Evolutionary conservation across 2,113 vertebrate species (phyloP).

Genomic region (Prochilodus magdalenae): DNA sequence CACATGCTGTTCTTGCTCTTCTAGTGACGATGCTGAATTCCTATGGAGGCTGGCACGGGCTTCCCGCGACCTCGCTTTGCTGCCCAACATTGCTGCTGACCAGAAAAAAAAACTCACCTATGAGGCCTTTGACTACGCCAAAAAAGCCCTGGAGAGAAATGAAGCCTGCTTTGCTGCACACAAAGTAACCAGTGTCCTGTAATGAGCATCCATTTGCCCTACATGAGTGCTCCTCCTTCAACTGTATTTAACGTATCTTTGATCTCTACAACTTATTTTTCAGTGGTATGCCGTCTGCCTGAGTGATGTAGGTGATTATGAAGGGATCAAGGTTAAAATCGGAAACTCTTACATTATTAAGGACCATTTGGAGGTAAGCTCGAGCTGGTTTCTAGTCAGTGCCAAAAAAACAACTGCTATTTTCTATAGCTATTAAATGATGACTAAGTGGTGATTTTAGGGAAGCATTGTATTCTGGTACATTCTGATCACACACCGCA

Average conservation of each 20-base stretch:
- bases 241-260: neutral
- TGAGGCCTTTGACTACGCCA: conserved; percentile 84
- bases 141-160: conserved; percentile 86
- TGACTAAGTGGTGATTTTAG: too few relatives aligned
- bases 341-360: conserved; percentile 89
- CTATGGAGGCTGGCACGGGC: conserved; percentile 92
- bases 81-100: conserved; percentile 71
- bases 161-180: conserved; percentile 85
- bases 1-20: conserved; percentile 29
- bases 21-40: conserved; percentile 86
- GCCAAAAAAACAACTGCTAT: neutral
- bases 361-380: conserved; percentile 91
- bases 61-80: conserved; percentile 82
- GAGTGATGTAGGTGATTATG: conserved; percentile 91
- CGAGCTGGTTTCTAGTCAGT: too few relatives aligned
- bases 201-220: neutral
- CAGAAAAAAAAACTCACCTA: conserved; percentile 81
- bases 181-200: conserved; percentile 78
- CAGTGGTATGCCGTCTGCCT: conserved; percentile 96
- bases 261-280: neutral
- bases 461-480: too few relatives aligned
- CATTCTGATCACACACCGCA: too few relatives aligned
- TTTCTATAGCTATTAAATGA: too few relatives aligned
- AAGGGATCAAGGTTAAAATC: conserved; percentile 93
- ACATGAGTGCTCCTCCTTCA: neutral